Evolutionary conservation across 2,888 invertebrate genomes (phyloP).

Genomic region (Leptopilina syphax): DNA sequence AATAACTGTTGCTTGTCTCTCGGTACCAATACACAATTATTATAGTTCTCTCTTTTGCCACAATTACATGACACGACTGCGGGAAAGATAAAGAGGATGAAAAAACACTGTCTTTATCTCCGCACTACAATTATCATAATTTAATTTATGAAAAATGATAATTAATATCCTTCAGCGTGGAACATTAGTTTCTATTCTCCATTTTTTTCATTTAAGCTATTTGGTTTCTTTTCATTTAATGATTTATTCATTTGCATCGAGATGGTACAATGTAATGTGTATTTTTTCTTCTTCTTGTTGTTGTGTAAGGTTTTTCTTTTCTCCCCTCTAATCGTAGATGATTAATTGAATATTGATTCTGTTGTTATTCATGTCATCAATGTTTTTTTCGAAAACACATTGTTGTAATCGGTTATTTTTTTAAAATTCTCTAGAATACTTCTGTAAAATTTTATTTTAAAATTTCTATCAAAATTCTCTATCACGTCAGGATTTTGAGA

Average conservation of each 20-base stretch:
- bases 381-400: too few relatives aligned
- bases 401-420: too few relatives aligned
- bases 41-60: background rate
- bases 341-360: too few relatives aligned
- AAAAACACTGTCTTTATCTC: background rate
- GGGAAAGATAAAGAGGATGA: background rate
- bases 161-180: background rate
- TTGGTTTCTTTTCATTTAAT: background rate
- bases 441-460: too few relatives aligned
- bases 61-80: background rate
- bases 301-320: background rate
- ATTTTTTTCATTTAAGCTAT: too few relatives aligned
- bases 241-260: background rate
- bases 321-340: too few relatives aligned
- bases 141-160: background rate
- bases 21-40: slow-evolving; percentile 12
- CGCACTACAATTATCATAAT: slow-evolving; percentile 5
- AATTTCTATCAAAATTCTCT: too few relatives aligned
- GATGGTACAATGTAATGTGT: background rate
- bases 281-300: background rate
- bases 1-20: slow-evolving; percentile 28
- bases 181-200: background rate
- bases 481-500: too few relatives aligned
- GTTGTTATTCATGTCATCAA: too few relatives aligned
- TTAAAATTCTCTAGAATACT: too few relatives aligned